Percentiles rank a stretch among this genome's conserved stretches.
These are phyloP conservation scores for Hetaerina titia DNA, from an alignment of 2,888 invertebrate genomes.

Conservation along the genomic window DNA sequence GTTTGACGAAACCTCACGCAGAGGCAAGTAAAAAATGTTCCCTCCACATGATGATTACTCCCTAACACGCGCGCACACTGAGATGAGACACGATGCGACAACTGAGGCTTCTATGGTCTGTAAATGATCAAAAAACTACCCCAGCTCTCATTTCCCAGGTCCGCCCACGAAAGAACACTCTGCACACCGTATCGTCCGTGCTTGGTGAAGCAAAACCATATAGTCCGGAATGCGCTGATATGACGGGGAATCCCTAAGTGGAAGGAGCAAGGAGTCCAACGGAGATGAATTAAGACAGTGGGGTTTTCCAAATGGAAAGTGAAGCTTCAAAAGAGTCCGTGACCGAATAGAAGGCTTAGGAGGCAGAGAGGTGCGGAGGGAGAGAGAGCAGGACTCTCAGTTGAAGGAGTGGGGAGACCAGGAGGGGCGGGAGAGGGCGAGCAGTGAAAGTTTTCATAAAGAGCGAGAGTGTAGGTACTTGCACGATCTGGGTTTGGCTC, in stretches of 20 bases:
- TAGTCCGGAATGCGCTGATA: constrained; percentile 8
- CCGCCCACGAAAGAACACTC: neutral
- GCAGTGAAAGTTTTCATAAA: constrained; percentile 56
- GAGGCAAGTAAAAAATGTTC: too few relatives aligned
- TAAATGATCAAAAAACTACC: too few relatives aligned
- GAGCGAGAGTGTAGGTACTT: neutral
- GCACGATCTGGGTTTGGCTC: neutral
- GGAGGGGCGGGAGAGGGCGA: constrained; percentile 29
- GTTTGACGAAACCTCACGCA: too few relatives aligned
- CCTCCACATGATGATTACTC: too few relatives aligned
- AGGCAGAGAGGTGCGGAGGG: neutral
- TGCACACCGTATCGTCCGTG: neutral
- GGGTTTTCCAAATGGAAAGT: constrained; percentile 62
- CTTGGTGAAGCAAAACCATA: constrained; percentile 26
- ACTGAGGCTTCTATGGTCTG: too few relatives aligned
- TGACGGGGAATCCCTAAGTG: constrained; percentile 51
- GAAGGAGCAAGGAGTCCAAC: neutral
- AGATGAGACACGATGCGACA: too few relatives aligned
- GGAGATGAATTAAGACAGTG: constrained; percentile 37
- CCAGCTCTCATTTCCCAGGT: neutral
- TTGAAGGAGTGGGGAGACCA: neutral
- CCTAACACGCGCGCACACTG: too few relatives aligned
- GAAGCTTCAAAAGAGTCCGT: constrained; percentile 45
- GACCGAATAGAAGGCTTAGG: constrained; percentile 23
- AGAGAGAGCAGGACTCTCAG: neutral